These are phyloP conservation scores for Mesopsocus fuscifrons DNA, from an alignment of 2,888 invertebrate species.

Conservation along the genomic window DNA sequence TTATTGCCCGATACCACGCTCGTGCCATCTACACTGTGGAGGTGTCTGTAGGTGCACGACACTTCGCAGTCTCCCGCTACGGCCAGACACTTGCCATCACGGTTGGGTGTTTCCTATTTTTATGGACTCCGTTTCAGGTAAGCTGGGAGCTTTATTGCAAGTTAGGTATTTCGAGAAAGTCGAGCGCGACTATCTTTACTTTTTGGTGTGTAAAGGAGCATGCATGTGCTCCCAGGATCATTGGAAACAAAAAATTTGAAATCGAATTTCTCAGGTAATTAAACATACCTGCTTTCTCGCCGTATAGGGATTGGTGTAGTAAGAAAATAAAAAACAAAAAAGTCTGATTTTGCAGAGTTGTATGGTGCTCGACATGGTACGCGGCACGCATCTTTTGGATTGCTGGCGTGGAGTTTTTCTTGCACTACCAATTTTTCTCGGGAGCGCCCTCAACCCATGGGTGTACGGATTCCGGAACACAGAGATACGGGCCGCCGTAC, in stretches of 20 bases:
- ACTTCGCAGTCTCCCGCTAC: conserved; percentile 31
- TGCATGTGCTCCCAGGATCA: too few species aligned
- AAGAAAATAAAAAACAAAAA: too few species aligned
- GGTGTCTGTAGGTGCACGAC: conserved; percentile 28
- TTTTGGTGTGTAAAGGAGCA: too few species aligned
- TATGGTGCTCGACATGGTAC: conserved; percentile 32
- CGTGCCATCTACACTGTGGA: conserved; percentile 40
- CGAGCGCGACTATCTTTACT: not conserved
- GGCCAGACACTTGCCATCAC: conserved; percentile 40
- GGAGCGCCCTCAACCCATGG: conserved; percentile 42
- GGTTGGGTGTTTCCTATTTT: conserved; percentile 36
- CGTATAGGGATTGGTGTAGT: too few species aligned
- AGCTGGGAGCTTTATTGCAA: conserved; percentile 13
- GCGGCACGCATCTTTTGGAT: conserved; percentile 28
- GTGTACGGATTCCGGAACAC: conserved; percentile 42
- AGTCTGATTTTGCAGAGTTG: conserved; percentile 28
- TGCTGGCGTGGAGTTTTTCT: conserved; percentile 33
- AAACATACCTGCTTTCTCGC: too few species aligned
- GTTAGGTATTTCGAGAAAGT: not conserved
- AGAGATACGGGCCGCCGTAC: conserved; percentile 36
- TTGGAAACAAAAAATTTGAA: too few species aligned
- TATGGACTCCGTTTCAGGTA: conserved; percentile 43
- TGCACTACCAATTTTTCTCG: conserved; percentile 35
- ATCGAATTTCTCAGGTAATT: too few species aligned
- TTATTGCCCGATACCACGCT: conserved; percentile 40